Evolutionary conservation across 2,888 invertebrate genomes (phyloP).

Genomic region (Ypsolopha scabrella): DNA sequence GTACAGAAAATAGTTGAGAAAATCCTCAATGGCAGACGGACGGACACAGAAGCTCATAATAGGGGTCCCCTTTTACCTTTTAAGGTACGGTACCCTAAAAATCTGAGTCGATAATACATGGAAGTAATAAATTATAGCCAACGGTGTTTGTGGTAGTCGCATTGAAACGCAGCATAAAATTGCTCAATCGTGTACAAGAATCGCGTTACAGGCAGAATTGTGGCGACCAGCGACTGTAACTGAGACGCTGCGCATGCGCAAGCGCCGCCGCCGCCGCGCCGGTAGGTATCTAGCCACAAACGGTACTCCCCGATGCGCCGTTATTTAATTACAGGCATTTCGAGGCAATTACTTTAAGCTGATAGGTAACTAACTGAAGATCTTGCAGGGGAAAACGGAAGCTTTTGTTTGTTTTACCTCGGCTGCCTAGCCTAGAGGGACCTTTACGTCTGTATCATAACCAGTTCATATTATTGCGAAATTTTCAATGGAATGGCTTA

Average conservation of each 20-base stretch:
- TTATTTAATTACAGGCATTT: constrained; percentile 43
- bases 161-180: neutral
- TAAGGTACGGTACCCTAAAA: no score
- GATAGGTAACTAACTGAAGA: neutral
- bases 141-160: no score
- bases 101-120: no score
- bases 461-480: no score
- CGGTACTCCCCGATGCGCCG: constrained; percentile 50
- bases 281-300: constrained; percentile 15
- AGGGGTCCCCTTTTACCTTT: no score
- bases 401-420: neutral
- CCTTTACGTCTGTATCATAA: neutral
- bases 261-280: neutral
- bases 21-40: no score
- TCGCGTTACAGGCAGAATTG: neutral
- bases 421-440: neutral
- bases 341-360: neutral
- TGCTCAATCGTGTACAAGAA: neutral
- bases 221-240: neutral
- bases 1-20: no score
- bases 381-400: neutral
- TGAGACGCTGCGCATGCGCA: neutral
- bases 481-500: no score
- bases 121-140: no score
- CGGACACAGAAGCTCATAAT: no score